phyloP scores from a whole-genome alignment of 2,113 vertebrate genomes.

The Catharus fuscescens region DNA sequence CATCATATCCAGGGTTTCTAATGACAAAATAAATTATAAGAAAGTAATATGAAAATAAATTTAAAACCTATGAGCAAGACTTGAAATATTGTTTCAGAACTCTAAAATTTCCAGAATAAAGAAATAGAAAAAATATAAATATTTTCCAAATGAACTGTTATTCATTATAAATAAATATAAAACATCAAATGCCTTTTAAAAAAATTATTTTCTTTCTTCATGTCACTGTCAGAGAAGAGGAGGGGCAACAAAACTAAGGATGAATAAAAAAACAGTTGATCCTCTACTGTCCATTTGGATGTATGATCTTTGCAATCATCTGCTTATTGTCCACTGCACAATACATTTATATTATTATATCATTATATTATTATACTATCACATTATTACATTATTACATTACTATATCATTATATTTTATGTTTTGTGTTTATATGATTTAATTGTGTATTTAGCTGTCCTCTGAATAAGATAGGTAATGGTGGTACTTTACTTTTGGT shows the following conservation, averaged over 20 bases:
- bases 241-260: not conserved
- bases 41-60: not conserved
- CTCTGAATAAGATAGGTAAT: not conserved
- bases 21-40: not conserved
- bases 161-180: not conserved
- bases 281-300: not conserved
- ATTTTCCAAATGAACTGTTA: not conserved
- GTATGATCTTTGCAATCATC: not conserved
- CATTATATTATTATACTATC: too few relatives aligned
- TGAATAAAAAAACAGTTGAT: not conserved
- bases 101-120: not conserved
- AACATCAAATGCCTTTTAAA: not conserved
- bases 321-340: not conserved
- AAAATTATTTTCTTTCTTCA: not conserved
- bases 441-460: not conserved
- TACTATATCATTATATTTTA: not conserved
- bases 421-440: not conserved
- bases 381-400: too few relatives aligned
- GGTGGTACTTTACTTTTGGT: not conserved
- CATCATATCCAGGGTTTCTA: not conserved
- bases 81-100: not conserved
- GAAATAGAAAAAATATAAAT: not conserved
- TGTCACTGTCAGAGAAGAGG: not conserved
- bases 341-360: not conserved
- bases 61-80: not conserved